phyloP scores from a whole-genome alignment of 2,888 invertebrate species.

The Acleris literana region DNA sequence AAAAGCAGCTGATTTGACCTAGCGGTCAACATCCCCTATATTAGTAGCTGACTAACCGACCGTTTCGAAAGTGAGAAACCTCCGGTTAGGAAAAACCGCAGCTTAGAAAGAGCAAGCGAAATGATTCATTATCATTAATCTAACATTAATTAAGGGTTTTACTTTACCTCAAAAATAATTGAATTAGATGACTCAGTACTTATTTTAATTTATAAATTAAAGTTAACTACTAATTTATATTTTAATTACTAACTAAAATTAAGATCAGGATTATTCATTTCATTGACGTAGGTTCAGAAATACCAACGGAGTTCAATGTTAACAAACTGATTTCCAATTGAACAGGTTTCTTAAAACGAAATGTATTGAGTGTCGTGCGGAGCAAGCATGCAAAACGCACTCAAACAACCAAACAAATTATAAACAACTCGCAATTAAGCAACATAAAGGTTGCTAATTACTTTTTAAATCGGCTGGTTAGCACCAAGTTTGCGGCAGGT shows the following conservation, averaged over 20 bases:
- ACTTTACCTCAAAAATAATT: background rate
- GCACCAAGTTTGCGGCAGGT: slow-evolving; percentile 54
- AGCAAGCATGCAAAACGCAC: slow-evolving; percentile 36
- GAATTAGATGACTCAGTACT: background rate
- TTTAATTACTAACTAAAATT: background rate
- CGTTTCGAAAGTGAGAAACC: slow-evolving; percentile 26
- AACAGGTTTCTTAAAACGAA: slow-evolving; percentile 40
- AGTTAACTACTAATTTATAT: background rate
- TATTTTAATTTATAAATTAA: background rate
- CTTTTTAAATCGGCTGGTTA: slow-evolving; percentile 55
- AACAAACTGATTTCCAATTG: slow-evolving; percentile 41
- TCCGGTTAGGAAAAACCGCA: background rate
- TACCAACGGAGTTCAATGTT: slow-evolving; percentile 22
- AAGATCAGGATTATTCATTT: background rate
- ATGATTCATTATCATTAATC: slow-evolving; percentile 11
- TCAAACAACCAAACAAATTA: slow-evolving; percentile 39
- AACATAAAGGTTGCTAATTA: slow-evolving; percentile 30
- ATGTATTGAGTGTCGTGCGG: slow-evolving; percentile 10
- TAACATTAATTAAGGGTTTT: slow-evolving; percentile 8
- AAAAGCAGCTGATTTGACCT: too few species aligned
- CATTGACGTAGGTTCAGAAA: slow-evolving; percentile 10
- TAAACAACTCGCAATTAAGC: slow-evolving; percentile 5
- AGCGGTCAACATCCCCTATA: background rate
- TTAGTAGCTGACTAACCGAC: slow-evolving; percentile 19
- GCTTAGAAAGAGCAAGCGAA: background rate